A percentile compares a stretch with the other conserved stretches of the same genome.
Evolutionary conservation across 1,140 invertebrate species (phyloP).

Genomic region (Bactericera cockerelli): DNA sequence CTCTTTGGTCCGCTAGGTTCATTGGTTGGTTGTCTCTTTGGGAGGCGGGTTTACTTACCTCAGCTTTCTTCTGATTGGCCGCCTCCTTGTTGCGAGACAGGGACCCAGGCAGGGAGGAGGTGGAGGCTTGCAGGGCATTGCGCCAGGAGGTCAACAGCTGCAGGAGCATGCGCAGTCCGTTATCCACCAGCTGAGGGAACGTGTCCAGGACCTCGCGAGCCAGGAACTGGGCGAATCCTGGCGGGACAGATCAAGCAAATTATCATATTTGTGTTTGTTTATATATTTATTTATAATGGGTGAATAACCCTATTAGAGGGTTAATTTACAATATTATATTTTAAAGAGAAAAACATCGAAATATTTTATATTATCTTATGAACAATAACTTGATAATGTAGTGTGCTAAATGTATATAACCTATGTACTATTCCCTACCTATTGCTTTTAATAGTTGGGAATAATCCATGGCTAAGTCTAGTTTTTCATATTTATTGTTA

Average conservation of each 20-base stretch:
- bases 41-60: neutral
- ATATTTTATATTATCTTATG: too few species aligned
- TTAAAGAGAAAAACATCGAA: too few species aligned
- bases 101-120: neutral
- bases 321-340: too few species aligned
- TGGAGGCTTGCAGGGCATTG: conserved; percentile 39
- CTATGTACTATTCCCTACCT: too few species aligned
- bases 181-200: conserved; percentile 76
- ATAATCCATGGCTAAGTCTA: too few species aligned
- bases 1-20: neutral
- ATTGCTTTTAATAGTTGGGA: too few species aligned
- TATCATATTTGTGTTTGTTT: neutral
- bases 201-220: conserved; percentile 83
- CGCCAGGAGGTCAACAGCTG: conserved; percentile 90
- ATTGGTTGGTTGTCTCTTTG: too few species aligned
- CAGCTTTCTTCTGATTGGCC: neutral
- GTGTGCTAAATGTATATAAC: too few species aligned
- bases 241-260: conserved; percentile 10
- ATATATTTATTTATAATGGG: neutral
- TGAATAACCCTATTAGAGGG: too few species aligned
- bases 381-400: too few species aligned
- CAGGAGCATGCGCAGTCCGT: conserved; percentile 80
- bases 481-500: too few species aligned
- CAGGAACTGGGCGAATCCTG: conserved; percentile 88
- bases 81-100: neutral